phyloP scores from a whole-genome alignment of 2,797 vertebrate genomes.

The Malurus leucopterus region DNA sequence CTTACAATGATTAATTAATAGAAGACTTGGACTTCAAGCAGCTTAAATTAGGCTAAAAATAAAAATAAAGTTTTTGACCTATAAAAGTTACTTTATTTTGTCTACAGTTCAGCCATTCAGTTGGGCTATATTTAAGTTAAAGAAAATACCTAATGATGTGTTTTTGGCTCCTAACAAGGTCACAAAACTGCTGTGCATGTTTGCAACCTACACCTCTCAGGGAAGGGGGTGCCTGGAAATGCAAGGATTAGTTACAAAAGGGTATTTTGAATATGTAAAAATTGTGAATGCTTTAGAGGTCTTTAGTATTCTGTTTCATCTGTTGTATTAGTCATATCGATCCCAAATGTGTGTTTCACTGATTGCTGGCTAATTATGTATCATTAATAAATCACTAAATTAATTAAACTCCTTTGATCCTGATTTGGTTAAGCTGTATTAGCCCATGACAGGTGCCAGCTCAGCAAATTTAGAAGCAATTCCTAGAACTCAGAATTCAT shows the following conservation, averaged over 20 bases:
- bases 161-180: not conserved
- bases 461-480: not conserved
- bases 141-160: not conserved
- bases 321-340: constrained; percentile 19
- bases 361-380: constrained; percentile 4
- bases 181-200: not conserved
- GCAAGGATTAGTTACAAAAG: not conserved
- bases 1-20: not conserved
- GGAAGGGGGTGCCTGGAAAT: accelerated
- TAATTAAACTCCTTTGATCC: constrained; percentile 10
- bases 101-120: not conserved
- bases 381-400: constrained; percentile 35
- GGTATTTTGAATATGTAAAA: not conserved
- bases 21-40: not conserved
- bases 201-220: not conserved
- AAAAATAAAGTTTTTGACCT: not conserved
- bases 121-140: not conserved
- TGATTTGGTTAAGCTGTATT: not conserved
- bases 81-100: not conserved
- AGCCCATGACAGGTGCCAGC: not conserved
- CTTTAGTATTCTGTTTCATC: constrained; percentile 1
- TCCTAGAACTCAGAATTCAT: not conserved
- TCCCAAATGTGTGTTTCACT: constrained; percentile 21
- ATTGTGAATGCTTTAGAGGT: not conserved
- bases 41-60: not conserved